A percentile compares a stretch with the other conserved stretches of the same genome.
Conservation (phyloP, 2,888 invertebrate genomes). For the Lissocephala sabroskyi region DNA sequence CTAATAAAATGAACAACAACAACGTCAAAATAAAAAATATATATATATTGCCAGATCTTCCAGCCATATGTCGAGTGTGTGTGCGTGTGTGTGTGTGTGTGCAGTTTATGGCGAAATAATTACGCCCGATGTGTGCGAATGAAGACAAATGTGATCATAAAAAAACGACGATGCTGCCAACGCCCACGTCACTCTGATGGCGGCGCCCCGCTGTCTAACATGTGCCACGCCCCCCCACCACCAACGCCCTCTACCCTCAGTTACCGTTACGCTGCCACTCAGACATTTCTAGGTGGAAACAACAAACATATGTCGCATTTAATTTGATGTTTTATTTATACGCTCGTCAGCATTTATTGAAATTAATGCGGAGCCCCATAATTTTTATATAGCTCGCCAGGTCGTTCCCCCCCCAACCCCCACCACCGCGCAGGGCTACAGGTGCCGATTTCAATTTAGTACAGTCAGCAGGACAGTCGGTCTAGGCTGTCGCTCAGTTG, state of each 20-base stretch:
- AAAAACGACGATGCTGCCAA: background rate
- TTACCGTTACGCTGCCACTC: no score
- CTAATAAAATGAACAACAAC: constrained; percentile 3
- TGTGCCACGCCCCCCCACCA: no score
- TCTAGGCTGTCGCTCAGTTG: no score
- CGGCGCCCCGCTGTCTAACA: no score
- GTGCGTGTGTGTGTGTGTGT: no score
- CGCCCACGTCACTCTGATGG: background rate
- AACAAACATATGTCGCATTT: constrained; percentile 11
- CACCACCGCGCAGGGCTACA: no score
- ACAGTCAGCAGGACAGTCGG: no score
- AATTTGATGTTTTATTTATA: constrained; percentile 18
- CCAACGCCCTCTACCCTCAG: no score
- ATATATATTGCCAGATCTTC: no score
- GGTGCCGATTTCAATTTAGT: no score
- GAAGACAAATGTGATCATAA: constrained; percentile 15
- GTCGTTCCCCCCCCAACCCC: no score
- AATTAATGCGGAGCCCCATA: constrained; percentile 19
- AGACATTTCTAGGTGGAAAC: background rate
- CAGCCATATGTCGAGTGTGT: no score
- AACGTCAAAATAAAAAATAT: background rate
- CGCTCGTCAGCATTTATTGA: constrained; percentile 19
- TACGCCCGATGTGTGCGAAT: constrained; percentile 11
- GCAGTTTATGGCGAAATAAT: constrained; percentile 16
- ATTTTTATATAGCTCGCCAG: constrained; percentile 15